These are phyloP conservation scores for Pangasius sanitwongsei DNA, from an alignment of 2,797 vertebrate species.

Conservation along the genomic window DNA sequence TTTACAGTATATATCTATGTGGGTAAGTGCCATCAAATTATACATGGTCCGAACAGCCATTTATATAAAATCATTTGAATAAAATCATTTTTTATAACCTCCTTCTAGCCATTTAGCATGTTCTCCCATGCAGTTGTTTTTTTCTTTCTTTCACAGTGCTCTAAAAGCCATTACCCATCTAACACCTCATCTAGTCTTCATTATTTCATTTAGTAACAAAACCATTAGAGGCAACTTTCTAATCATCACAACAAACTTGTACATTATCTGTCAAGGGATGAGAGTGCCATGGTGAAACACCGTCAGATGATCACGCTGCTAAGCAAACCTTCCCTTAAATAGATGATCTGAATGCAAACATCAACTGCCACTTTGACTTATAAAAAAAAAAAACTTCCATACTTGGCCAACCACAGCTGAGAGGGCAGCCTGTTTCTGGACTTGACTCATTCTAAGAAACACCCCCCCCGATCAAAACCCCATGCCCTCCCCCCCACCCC, in stretches of 20 bases:
- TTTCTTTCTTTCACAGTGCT: neutral
- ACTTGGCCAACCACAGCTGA: constrained; percentile 46
- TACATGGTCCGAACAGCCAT: neutral
- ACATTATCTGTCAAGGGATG: constrained; percentile 10
- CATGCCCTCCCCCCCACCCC: neutral
- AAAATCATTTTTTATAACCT: constrained; percentile 13
- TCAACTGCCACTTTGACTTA: neutral
- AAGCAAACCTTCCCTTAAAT: constrained; percentile 48
- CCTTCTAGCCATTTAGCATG: constrained; percentile 1
- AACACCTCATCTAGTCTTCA: constrained; percentile 30
- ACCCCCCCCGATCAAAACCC: neutral
- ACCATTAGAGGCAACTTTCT: constrained; percentile 27
- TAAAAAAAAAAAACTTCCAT: constrained; percentile 36
- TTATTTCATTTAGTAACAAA: constrained; percentile 27
- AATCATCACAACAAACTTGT: constrained; percentile 14
- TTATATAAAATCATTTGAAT: constrained; percentile 27
- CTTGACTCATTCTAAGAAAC: neutral
- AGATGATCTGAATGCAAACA: constrained; percentile 26
- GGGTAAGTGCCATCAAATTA: neutral
- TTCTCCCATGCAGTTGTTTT: constrained; percentile 4
- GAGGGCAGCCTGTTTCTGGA: constrained; percentile 45
- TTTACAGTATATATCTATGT: neutral
- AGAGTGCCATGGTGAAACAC: constrained; percentile 17
- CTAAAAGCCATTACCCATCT: constrained; percentile 28
- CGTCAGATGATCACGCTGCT: neutral